Evolutionary conservation across 2,888 invertebrate species (phyloP).

Genomic region (Rapana venosa): DNA sequence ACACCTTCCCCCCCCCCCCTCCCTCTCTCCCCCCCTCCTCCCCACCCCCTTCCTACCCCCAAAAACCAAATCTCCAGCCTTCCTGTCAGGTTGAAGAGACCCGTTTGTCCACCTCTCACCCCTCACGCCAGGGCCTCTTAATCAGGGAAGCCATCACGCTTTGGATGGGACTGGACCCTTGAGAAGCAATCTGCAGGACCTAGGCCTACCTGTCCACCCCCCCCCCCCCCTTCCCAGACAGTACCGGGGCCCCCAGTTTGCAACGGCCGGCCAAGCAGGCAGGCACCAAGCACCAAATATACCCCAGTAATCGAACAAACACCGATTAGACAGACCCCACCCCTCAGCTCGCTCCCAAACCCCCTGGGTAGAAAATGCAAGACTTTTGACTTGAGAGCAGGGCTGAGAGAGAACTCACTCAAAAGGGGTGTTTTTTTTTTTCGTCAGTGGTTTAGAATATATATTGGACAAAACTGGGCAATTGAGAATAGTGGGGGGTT

Average conservation of each 20-base stretch:
- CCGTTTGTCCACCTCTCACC: background rate
- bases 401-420: too few relatives aligned
- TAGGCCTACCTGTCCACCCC: background rate
- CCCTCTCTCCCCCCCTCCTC: background rate
- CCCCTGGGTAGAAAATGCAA: background rate
- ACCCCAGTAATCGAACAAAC: conserved; percentile 28
- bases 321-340: background rate
- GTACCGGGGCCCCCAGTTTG: background rate
- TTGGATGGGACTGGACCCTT: conserved; percentile 1
- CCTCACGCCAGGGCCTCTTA: conserved; percentile 11
- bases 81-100: background rate
- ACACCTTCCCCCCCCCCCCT: background rate
- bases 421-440: too few relatives aligned
- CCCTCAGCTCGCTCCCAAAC: background rate
- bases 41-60: background rate
- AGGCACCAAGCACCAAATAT: background rate
- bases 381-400: too few relatives aligned
- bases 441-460: too few relatives aligned
- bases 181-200: conserved; percentile 15
- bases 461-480: too few relatives aligned
- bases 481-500: too few relatives aligned
- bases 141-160: conserved; percentile 25
- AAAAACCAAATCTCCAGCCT: too few relatives aligned
- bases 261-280: background rate
- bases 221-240: too few relatives aligned